Base-by-base conservation (phyloP, 2,888 invertebrate genomes). In the Dryobotodes eremita region DNA sequence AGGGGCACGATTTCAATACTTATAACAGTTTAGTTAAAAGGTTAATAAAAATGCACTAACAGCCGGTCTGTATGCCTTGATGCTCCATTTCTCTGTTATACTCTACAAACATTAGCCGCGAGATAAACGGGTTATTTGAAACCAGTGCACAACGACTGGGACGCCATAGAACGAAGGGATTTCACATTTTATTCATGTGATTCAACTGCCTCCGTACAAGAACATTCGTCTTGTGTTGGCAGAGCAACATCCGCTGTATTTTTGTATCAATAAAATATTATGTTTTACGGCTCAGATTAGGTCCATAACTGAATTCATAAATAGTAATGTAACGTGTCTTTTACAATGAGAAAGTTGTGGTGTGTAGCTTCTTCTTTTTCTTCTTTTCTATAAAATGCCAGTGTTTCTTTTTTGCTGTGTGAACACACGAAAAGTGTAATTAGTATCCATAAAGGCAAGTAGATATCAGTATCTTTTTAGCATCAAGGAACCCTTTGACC, bases 141-240 rank as follows among this genome's bases (percentile, higher is more conserved):
- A 86, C 80, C 82, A 77, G 80, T 78, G 84, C 82, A 77, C 69
- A 53, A n/a, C 81, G 68, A 68, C 62, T 74, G 53, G 66, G 76
- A 83, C 74, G 87, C 84, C 74, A 72, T 74, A 78, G 77, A 82
- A 70, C 70, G 77, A 66, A 53, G 80, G 77, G 72, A 79, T 85
- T 87, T 87, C 89, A 85, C 87, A 85, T 88, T 85, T 85, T 88
- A 87, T 88, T 87, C 71, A 87, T 87, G 79, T 81, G 75, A 76
- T 85, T 77, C 89, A 81, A 87, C 80, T 83, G 84, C 84, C 84
- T 83, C 75, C 17, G 65, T 64, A 75, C 46, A 71, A 75, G 87
- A 85, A 84, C 85, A 84, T 85, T 77, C 80, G 70, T 85, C 85
- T 86, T 86, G 71, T 31, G 84, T 77, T 77, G 76, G 66, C 84